Evolutionary conservation across 2,113 vertebrate species (phyloP).

Genomic region (Paraplagusia blochii): DNA sequence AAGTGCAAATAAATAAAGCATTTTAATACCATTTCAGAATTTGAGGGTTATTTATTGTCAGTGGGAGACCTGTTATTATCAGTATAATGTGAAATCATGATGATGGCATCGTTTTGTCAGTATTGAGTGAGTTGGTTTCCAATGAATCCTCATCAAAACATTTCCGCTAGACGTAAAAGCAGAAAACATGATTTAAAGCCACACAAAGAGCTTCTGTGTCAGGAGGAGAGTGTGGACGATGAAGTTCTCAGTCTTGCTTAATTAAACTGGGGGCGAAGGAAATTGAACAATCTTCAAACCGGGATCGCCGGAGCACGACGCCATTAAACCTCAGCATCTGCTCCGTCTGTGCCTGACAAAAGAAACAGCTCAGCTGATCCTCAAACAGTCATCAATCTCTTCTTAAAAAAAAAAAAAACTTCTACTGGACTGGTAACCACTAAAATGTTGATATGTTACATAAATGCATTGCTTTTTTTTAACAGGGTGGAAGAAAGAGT

Average conservation of each 20-base stretch:
- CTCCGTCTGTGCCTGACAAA: not conserved
- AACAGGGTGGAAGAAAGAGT: not conserved
- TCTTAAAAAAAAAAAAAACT: not conserved
- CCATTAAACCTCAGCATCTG: constrained; percentile 3
- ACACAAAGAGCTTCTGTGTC: no score
- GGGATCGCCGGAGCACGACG: no score
- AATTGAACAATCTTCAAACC: not conserved
- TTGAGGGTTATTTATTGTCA: not conserved
- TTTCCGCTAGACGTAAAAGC: no score
- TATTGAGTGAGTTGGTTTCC: no score
- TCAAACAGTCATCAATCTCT: constrained; percentile 11
- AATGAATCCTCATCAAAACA: no score
- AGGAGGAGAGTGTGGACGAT: not conserved
- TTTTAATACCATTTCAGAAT: not conserved
- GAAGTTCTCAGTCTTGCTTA: not conserved
- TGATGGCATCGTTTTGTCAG: no score
- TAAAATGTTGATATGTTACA: constrained; percentile 11
- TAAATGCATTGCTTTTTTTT: constrained; percentile 15
- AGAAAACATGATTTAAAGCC: no score
- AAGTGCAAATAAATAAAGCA: constrained; percentile 61
- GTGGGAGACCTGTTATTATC: not conserved
- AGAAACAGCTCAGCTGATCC: not conserved
- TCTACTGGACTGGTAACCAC: constrained; percentile 5
- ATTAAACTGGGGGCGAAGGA: not conserved
- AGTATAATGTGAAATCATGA: no score